These are phyloP conservation scores for Anhinga rufa DNA, from an alignment of 2,113 vertebrate genomes.

Conservation along the genomic window DNA sequence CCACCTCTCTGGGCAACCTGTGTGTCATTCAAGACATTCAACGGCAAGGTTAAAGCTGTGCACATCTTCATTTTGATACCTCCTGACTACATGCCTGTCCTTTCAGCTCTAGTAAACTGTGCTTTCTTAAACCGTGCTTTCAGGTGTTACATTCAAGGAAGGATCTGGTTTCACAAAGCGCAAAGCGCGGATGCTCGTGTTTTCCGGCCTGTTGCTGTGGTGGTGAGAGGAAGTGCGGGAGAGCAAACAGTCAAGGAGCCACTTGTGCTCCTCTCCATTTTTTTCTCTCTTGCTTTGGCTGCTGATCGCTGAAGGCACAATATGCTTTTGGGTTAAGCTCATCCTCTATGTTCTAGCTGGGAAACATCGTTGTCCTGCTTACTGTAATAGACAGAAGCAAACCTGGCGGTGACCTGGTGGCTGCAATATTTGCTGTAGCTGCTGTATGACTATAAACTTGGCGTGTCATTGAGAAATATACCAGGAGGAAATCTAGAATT, in stretches of 20 bases:
- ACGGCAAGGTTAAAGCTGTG: background rate
- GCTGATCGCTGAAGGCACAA: background rate
- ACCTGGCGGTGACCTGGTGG: background rate
- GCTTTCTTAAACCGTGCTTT: background rate
- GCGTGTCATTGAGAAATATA: background rate
- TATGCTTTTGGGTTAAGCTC: background rate
- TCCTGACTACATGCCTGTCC: background rate
- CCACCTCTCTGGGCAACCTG: too few species aligned
- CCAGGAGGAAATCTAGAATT: background rate
- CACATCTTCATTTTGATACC: background rate
- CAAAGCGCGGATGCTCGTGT: background rate
- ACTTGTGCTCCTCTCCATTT: background rate
- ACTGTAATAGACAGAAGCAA: background rate
- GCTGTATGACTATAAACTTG: background rate
- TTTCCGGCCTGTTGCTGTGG: background rate
- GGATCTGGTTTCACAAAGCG: background rate
- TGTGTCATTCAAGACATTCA: background rate
- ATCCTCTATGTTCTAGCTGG: background rate
- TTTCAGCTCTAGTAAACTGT: background rate
- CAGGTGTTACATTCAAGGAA: fast-evolving
- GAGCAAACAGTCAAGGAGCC: background rate
- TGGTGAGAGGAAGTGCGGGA: background rate
- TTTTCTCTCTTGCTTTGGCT: background rate
- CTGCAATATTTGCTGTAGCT: background rate
- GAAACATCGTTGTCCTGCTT: background rate